phyloP scores from a whole-genome alignment of 2,888 invertebrate species.

The Apeira syringaria region DNA sequence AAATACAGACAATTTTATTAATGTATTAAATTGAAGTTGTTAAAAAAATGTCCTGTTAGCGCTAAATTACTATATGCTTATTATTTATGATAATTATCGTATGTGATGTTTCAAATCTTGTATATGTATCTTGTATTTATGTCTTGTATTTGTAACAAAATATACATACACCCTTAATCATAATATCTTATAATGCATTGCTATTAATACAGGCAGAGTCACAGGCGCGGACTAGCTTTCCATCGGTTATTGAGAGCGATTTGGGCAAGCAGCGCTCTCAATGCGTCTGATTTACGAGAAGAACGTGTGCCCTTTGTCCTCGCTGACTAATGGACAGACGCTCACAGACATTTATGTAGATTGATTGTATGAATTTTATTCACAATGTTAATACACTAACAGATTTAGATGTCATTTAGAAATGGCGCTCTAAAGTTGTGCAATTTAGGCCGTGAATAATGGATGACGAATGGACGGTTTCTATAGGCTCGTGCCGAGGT shows the following conservation, averaged over 20 bases:
- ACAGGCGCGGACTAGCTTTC: constrained; percentile 43
- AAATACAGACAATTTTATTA: too few relatives aligned
- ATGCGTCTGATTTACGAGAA: constrained; percentile 82
- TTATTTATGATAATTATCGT: too few relatives aligned
- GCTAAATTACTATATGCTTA: too few relatives aligned
- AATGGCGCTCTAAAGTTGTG: constrained; percentile 83
- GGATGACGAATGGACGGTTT: constrained; percentile 79
- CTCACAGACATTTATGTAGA: constrained; percentile 84
- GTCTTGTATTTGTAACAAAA: too few relatives aligned
- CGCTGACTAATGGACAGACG: constrained; percentile 82
- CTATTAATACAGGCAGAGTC: constrained; percentile 27
- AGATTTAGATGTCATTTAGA: constrained; percentile 84
- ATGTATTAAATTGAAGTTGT: too few relatives aligned
- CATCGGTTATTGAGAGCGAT: constrained; percentile 74
- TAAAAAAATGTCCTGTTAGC: too few relatives aligned
- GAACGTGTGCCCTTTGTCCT: constrained; percentile 83
- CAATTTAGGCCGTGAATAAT: constrained; percentile 83
- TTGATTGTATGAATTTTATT: constrained; percentile 84
- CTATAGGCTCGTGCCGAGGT: constrained; percentile 73
- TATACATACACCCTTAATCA: too few relatives aligned
- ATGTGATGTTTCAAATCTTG: too few relatives aligned
- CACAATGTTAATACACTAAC: constrained; percentile 84
- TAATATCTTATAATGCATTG: too few relatives aligned
- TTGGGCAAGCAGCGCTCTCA: constrained; percentile 77
- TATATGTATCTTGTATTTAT: too few relatives aligned